Evolutionary conservation across 2,888 invertebrate species (phyloP).

Genomic region (Bunonema sp.): DNA sequence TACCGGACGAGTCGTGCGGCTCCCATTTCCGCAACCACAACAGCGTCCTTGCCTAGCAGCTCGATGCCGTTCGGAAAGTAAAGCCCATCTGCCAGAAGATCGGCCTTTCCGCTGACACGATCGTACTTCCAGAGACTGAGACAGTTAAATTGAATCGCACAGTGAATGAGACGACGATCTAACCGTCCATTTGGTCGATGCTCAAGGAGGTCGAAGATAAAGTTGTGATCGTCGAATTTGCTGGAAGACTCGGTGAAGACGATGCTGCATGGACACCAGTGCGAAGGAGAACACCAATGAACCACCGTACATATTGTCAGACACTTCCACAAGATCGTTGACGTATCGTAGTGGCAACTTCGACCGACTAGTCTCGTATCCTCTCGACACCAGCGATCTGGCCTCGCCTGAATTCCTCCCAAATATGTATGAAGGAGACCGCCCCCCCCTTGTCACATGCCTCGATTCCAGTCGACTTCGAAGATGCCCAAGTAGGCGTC

Average conservation of each 20-base stretch:
- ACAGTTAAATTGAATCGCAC: not conserved
- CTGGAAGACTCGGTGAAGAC: constrained; percentile 16
- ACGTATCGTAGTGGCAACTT: constrained; percentile 8
- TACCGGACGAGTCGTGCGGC: constrained; percentile 13
- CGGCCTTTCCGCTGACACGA: constrained; percentile 9
- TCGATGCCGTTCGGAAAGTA: constrained; percentile 24
- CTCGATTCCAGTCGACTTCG: constrained; percentile 13
- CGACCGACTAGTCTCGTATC: too few species aligned
- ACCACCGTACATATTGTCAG: constrained; percentile 6
- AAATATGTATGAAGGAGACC: not conserved
- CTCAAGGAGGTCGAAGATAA: constrained; percentile 9
- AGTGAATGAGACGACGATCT: not conserved
- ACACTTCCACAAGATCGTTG: constrained; percentile 19
- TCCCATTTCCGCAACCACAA: constrained; percentile 19
- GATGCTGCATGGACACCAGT: constrained; percentile 2
- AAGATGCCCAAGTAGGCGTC: constrained; percentile 22
- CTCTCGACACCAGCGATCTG: too few species aligned
- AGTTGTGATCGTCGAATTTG: constrained; percentile 19
- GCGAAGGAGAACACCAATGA: not conserved
- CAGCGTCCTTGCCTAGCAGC: constrained; percentile 8
- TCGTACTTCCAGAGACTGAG: constrained; percentile 13
- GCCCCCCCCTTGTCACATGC: not conserved
- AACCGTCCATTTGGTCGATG: constrained; percentile 21
- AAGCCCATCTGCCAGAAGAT: constrained; percentile 11
- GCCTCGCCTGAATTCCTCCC: too few species aligned